Base-by-base conservation (phyloP, 2,113 vertebrate species). In the Calyptomena viridis region DNA sequence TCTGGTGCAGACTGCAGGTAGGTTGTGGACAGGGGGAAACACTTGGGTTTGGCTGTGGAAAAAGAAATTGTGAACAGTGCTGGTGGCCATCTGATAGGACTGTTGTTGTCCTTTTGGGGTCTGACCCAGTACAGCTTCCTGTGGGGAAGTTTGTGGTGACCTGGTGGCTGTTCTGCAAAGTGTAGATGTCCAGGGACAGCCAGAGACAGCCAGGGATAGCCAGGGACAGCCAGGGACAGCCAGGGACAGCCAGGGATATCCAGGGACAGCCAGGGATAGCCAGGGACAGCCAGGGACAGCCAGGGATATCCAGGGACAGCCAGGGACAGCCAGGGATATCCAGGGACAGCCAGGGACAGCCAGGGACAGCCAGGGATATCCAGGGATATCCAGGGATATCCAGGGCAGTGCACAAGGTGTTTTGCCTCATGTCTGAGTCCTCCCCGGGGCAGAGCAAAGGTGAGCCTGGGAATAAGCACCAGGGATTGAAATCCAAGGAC, bases 61-160 rank as follows among this genome's bases (percentile, higher is more conserved):
- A 50, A 77, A 8, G 9, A 6, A 6, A 1, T 4, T 4, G 33
- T 28, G 59, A n/a, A 3, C 9, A 5, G 7, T 2, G 39, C 27
- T 58, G 59, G 28, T 53, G 68, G 18, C 12, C 71, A 78, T 42
- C 12, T 50, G 4, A 11, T 0, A 5, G 59, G 19, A 11, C 19
- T 12, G 12, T 3, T 25, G 27, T 7, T 33, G 68, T 11, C 10
- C n/a, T 53, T 50, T 13, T 25, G 55, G 59, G 58, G 40, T 5
- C 1, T 8, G 55, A 22, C 21, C 30, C 2, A 14, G 25, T 5
- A 14, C 4, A 8, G 30, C 30, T 64, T 20, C 33, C 23, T 39
- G n/a, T 50, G 58, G 76, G 58, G 63, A 39, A 80, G 19, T 14
- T 23, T n/a, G 9, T n/a, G 86, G 53, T 25, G 71, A 42, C 12